Evolutionary conservation across 1,140 invertebrate genomes (phyloP), one percentile per base, ranked within the genome.

Genomic region (Aphelenchoides fujianensis): DNA sequence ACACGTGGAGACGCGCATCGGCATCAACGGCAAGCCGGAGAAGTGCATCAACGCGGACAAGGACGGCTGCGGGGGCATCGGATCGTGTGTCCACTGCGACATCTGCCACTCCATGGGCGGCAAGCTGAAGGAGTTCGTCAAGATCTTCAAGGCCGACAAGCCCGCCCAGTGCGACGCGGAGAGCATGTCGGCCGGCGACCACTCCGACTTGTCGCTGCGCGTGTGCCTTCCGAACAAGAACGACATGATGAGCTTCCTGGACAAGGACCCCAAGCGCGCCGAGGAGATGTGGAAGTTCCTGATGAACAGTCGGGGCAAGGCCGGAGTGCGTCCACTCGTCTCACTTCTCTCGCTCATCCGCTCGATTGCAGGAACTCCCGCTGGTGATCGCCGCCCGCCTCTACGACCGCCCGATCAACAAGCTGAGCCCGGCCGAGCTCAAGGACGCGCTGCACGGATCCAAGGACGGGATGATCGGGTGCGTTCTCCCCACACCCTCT

Each of bases 1-100:
- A 16, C 76, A 78, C 37, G 71, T 78, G 34, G 76, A 78, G 61
- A 78, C 76, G 2, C 68, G 76, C 63, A 78, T 78, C 34, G 76
- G 76, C 68, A 78, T 78, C 41, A 72, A 78, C 48, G 76, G 76
- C 71, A 78, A 78, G 59, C 77, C 77, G 23, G 77, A 79, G 34
- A 68, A 74, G 48, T 79, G 77, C 35, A 72, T 79, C 7, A 79
- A 79, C 67, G 73, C 76, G 28, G 77, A 79, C 54, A 31, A 69
- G 3, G 75, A 79, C 30, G 77, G 77, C 23, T 79, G 77, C 36
- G 77, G 77, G 55, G 77, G 77, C 52, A 79, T 79, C 31, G 77
- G 77, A 68, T 79, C 73, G 31, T 79, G 76, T 67, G 72, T 78
- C 19, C 76, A 78, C 34, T 78, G 76, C 55, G 76, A 78, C 59